phyloP scores from a whole-genome alignment of 2,888 invertebrate genomes.

The Muscina levida region DNA sequence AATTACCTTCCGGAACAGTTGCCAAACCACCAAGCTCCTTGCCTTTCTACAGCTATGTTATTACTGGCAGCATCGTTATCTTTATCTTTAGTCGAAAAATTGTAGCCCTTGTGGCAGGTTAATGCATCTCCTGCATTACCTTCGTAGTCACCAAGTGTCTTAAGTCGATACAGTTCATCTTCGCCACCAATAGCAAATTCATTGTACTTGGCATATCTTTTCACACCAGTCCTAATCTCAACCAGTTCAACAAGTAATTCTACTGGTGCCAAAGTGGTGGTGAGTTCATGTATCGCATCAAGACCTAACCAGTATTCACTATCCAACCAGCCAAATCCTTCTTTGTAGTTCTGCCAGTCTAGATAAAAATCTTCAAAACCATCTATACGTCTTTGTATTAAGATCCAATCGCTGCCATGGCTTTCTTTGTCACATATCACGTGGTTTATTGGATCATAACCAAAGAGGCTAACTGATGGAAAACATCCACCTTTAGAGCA shows the following conservation, averaged over 20 bases:
- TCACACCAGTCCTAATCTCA: background rate
- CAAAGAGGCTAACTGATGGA: background rate
- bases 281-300: slow-evolving; percentile 81
- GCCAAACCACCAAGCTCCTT: slow-evolving; percentile 40
- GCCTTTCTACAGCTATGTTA: slow-evolving; percentile 9
- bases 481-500: background rate
- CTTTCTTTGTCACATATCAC: background rate
- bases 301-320: slow-evolving; percentile 86
- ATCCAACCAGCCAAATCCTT: slow-evolving; percentile 85
- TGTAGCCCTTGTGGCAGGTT: slow-evolving; percentile 2
- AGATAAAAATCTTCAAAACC: slow-evolving; percentile 84
- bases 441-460: background rate
- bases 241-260: slow-evolving; percentile 15
- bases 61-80: slow-evolving; percentile 8
- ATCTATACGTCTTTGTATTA: slow-evolving; percentile 84
- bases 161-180: slow-evolving; percentile 8
- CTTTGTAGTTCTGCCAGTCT: slow-evolving; percentile 83
- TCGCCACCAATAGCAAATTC: slow-evolving; percentile 25
- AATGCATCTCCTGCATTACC: slow-evolving; percentile 37
- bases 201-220: no score
- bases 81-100: slow-evolving; percentile 26
- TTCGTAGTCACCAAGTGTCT: background rate
- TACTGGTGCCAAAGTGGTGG: slow-evolving; percentile 2
- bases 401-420: slow-evolving; percentile 79
- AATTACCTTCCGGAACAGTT: slow-evolving; percentile 20